Conservation (phyloP, 2,888 invertebrate genomes). For the Drosophila helvetica region DNA sequence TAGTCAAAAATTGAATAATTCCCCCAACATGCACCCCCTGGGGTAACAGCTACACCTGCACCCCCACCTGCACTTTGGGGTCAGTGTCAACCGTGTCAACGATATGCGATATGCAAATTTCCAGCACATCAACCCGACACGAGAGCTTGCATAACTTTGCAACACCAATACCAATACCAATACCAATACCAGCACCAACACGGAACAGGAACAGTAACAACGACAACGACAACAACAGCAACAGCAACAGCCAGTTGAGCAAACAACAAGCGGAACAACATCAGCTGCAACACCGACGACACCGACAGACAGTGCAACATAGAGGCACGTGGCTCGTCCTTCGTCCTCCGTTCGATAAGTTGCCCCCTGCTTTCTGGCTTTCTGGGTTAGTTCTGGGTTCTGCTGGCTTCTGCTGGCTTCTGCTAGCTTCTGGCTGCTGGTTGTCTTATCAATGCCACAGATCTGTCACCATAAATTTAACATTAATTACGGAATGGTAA, state of each 20-base stretch:
- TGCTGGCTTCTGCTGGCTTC: too few species aligned
- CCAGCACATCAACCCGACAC: constrained; percentile 55
- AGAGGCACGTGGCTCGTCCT: too few species aligned
- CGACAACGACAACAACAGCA: constrained; percentile 20
- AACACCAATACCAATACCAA: constrained; percentile 28
- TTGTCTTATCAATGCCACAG: constrained; percentile 40
- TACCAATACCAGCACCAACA: too few species aligned
- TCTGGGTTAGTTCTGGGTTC: constrained; percentile 11
- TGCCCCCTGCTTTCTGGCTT: constrained; percentile 3
- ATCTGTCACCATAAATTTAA: constrained; percentile 55
- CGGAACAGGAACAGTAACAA: constrained; percentile 31
- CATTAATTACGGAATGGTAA: constrained; percentile 50
- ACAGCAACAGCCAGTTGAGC: constrained; percentile 10
- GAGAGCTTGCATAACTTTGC: constrained; percentile 67
- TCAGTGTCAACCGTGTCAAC: constrained; percentile 63
- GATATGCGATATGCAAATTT: constrained; percentile 70
- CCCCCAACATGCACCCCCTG: not conserved
- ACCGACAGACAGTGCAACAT: not conserved
- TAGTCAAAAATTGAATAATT: constrained; percentile 51
- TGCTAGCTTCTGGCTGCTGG: too few species aligned
- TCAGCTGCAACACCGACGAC: not conserved
- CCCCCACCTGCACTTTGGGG: constrained; percentile 38
- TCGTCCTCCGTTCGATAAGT: not conserved
- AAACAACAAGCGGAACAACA: not conserved
- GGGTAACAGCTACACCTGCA: not conserved